Percentiles rank a stretch among this genome's conserved stretches.
Conservation (phyloP, 2,113 vertebrate species). For the Serinus canaria region DNA sequence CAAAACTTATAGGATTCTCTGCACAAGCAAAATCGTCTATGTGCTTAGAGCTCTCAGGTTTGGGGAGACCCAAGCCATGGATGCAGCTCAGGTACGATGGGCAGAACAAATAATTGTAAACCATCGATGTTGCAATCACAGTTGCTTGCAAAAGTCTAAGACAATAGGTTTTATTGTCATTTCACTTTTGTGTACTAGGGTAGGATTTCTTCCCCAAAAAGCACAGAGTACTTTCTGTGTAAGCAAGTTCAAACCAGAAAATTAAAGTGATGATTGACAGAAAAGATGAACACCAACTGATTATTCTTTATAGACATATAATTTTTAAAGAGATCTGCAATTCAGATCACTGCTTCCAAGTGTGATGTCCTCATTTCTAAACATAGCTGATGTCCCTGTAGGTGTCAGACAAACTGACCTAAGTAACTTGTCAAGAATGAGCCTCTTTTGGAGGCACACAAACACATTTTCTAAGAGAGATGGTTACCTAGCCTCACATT, state of each 20-base stretch:
- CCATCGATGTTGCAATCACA: background rate
- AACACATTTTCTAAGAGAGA: background rate
- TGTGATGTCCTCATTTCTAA: background rate
- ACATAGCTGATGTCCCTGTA: background rate
- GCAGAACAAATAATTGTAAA: background rate
- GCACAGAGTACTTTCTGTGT: background rate
- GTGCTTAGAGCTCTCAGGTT: background rate
- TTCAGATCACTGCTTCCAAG: background rate
- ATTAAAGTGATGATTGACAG: background rate
- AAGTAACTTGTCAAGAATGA: background rate
- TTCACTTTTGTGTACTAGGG: background rate
- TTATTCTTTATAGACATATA: background rate
- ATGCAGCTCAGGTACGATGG: background rate
- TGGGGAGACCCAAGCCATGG: background rate
- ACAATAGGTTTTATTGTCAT: background rate
- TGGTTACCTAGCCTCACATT: background rate
- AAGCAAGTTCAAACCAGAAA: background rate
- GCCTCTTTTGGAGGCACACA: background rate
- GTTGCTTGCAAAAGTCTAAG: background rate
- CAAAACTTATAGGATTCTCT: background rate
- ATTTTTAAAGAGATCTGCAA: background rate
- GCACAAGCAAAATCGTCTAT: background rate
- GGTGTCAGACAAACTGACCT: background rate
- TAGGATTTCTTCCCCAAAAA: background rate
- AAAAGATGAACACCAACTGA: background rate